Evolutionary conservation across 2,113 vertebrate genomes (phyloP).

Genomic region (Siniperca chuatsi): DNA sequence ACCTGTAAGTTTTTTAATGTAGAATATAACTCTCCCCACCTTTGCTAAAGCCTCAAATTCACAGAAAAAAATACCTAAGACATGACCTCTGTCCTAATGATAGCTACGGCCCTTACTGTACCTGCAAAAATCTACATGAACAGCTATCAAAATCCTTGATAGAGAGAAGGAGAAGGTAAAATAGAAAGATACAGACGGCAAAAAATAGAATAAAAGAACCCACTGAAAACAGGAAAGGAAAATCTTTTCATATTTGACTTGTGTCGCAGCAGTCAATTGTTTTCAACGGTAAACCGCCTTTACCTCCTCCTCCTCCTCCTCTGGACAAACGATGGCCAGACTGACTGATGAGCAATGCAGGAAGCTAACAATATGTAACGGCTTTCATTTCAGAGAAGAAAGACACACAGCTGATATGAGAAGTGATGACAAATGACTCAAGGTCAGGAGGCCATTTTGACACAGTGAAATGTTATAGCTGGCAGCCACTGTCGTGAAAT

Average conservation of each 20-base stretch:
- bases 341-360: constrained; percentile 60
- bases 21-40: too few relatives aligned
- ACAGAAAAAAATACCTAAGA: neutral
- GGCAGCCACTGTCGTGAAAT: constrained; percentile 38
- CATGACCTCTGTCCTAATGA: neutral
- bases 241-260: constrained; percentile 46
- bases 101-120: neutral
- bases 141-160: neutral
- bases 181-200: neutral
- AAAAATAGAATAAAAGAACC: neutral
- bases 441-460: constrained; percentile 74
- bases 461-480: constrained; percentile 23
- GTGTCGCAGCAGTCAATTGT: constrained; percentile 38
- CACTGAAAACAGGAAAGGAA: neutral
- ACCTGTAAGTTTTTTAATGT: neutral
- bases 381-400: constrained; percentile 50
- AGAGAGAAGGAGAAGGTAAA: neutral
- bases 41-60: neutral
- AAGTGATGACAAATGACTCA: constrained; percentile 64
- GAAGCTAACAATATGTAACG: constrained; percentile 53
- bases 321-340: constrained; percentile 55
- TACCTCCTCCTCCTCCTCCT: constrained; percentile 1
- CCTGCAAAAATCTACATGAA: neutral
- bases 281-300: constrained; percentile 36
- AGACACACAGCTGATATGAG: constrained; percentile 37